A percentile compares a stretch with the other conserved stretches of the same genome.
These are phyloP conservation scores for Phengaris arion DNA, from an alignment of 2,888 invertebrate species.

Conservation along the genomic window DNA sequence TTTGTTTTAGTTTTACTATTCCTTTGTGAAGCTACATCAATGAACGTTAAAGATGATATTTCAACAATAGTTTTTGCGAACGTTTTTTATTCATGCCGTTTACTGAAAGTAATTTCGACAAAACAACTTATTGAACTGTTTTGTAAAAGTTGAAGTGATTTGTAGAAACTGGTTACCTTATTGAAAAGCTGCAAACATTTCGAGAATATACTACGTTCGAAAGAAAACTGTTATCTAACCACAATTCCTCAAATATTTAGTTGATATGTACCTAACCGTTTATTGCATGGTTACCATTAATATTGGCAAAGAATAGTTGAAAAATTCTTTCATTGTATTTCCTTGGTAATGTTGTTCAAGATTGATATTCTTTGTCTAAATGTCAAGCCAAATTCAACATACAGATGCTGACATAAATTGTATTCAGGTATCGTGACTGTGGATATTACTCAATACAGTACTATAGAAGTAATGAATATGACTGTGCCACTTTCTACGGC, in stretches of 20 bases:
- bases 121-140: too few species aligned
- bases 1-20: conserved; percentile 12
- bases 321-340: background rate
- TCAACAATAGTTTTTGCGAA: conserved; percentile 6
- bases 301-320: background rate
- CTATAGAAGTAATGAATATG: background rate
- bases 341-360: background rate
- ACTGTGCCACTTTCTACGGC: conserved; percentile 23
- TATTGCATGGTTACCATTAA: background rate
- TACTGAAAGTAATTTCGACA: background rate
- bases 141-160: too few species aligned
- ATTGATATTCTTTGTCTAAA: conserved; percentile 3
- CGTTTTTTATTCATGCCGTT: background rate
- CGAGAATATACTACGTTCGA: background rate
- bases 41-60: background rate
- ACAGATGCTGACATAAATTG: background rate
- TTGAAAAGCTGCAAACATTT: background rate
- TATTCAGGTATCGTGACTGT: conserved; percentile 7
- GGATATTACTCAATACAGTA: conserved; percentile 8
- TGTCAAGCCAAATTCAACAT: background rate
- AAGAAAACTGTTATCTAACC: background rate
- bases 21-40: conserved; percentile 11
- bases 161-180: background rate
- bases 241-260: background rate
- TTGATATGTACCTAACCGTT: background rate